Conservation (phyloP, 1,140 invertebrate genomes). For the Sarcophaga bullata region DNA sequence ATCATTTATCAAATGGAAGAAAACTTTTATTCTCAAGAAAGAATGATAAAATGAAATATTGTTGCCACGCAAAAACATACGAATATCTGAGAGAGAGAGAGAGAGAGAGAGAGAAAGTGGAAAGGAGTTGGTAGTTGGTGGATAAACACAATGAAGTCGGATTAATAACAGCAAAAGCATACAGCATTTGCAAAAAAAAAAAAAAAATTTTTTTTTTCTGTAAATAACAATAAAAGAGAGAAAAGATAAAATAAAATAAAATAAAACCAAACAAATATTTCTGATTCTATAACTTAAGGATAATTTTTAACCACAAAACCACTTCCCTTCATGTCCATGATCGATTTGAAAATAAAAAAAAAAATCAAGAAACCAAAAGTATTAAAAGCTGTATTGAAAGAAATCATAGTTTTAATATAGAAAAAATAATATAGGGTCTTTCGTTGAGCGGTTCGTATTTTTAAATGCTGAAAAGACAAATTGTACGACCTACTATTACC, state of each 20-base stretch:
- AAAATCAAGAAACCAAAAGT: neutral
- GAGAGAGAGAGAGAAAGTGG: too few relatives aligned
- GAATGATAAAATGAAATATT: conserved; percentile 36
- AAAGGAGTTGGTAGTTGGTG: neutral
- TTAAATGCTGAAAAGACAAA: too few relatives aligned
- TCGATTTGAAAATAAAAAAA: neutral
- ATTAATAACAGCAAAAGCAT: neutral
- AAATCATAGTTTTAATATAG: too few relatives aligned
- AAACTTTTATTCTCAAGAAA: conserved; percentile 38
- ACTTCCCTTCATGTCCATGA: neutral
- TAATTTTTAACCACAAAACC: conserved; percentile 18
- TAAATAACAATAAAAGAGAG: neutral
- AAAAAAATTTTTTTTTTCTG: neutral
- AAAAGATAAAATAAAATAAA: neutral
- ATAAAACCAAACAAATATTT: conserved; percentile 10
- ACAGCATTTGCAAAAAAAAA: neutral
- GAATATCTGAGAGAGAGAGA: too few relatives aligned
- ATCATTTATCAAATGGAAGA: conserved; percentile 42
- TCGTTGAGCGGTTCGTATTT: too few relatives aligned
- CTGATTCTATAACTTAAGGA: conserved; percentile 15
- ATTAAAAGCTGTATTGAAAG: too few relatives aligned
- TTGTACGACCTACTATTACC: too few relatives aligned
- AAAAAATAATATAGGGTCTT: too few relatives aligned
- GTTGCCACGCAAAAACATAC: neutral
- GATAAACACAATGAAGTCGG: neutral